Evolutionary conservation across 2,797 vertebrate genomes (phyloP), one percentile per base, ranked within the genome.

Genomic region (Sternarchorhynchus goeldii): DNA sequence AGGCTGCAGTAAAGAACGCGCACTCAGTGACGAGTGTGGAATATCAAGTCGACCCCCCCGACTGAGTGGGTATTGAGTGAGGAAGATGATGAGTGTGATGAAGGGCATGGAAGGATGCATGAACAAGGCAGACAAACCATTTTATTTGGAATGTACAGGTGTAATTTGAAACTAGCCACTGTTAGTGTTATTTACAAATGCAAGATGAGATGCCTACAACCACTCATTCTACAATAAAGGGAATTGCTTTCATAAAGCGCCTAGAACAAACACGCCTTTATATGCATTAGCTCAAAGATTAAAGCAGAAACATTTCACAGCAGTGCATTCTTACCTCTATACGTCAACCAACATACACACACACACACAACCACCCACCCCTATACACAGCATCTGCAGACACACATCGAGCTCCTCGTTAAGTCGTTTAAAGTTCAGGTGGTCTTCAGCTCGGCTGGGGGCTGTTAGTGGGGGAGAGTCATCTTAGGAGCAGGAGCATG

Each of bases 1-100:
- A 90, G 90, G 88, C 86, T 89, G 88, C 88, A 91, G 91, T 77
- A 74, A 76, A 21, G 36, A 71, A 79, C 58, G 59, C 80, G 65
- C 39, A 25, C 59, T 25, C n/a, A 31, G 66, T 32, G 34, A 62
- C 16, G 6, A 36, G 39, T 32, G 25, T 14, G 21, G 3, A 39
- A 29, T 34, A 32, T 25, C 32, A n/a, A 76, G 32, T 56, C 39
- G 53, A 14, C 34, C 25, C 21, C 53, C 67, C 68, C 29, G 8
- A 63, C 75, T 68, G 66, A 58, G 29, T 50, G 12, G 45, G 66
- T 71, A 29, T 29, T 75, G 59, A 59, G 53, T 18, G 77, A 76
- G 59, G 41, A 73, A 60, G 64, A 73, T 32, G 75, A 76, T 34
- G 31, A 59, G 63, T 16, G 56, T 65, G 18, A 57, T 34, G 53